phyloP scores from a whole-genome alignment of 2,113 vertebrate species.

The Macrotis lagotis region DNA sequence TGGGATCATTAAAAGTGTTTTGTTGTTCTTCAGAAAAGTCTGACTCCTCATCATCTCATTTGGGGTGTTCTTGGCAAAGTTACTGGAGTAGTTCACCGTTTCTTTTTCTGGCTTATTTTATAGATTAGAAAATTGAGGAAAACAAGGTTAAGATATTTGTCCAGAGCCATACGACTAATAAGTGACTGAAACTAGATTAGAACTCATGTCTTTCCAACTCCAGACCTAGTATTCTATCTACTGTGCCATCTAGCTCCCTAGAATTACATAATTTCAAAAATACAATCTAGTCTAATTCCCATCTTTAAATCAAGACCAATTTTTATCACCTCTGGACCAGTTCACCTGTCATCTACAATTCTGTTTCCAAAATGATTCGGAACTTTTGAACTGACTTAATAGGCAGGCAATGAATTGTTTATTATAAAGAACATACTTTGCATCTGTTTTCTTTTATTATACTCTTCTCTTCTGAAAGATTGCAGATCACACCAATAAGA shows the following conservation, averaged over 20 bases:
- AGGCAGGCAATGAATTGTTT: background rate
- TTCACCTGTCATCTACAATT: background rate
- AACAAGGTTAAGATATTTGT: background rate
- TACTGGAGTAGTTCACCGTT: background rate
- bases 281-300: background rate
- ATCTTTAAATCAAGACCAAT: background rate
- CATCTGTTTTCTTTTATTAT: background rate
- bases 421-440: background rate
- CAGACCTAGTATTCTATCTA: background rate
- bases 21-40: background rate
- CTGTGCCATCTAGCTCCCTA: background rate
- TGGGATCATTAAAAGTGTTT: background rate
- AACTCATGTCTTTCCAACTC: background rate
- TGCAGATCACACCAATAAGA: background rate
- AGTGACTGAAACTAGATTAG: background rate
- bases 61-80: background rate
- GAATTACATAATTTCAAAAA: background rate
- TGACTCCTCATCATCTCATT: background rate
- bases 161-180: background rate
- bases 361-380: background rate
- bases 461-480: background rate
- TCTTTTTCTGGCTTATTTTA: background rate
- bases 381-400: background rate
- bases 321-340: background rate
- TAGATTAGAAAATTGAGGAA: background rate